Evolutionary conservation across 1,140 invertebrate species (phyloP).

Genomic region (Zelostemma sp.): DNA sequence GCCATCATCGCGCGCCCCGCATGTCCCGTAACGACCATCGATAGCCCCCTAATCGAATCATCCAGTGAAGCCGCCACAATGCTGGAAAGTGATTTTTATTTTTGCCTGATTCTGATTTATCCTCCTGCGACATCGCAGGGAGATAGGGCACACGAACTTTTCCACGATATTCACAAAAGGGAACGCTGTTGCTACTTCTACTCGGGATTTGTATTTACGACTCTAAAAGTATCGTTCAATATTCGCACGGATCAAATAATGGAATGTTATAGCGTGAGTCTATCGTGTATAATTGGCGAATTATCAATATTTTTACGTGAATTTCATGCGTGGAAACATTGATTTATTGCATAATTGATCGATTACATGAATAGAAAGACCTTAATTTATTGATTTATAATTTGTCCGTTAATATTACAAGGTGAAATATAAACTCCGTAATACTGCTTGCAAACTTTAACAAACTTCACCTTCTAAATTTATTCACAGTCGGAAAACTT

Average conservation of each 20-base stretch:
- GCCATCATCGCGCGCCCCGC: conserved; percentile 45
- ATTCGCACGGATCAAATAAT: neutral
- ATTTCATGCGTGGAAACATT: no score
- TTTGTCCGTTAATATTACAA: no score
- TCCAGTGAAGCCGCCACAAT: conserved; percentile 55
- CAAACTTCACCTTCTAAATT: no score
- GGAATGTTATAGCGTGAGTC: no score
- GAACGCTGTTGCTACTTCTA: conserved; percentile 3
- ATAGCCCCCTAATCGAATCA: conserved; percentile 68
- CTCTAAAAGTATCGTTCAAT: neutral
- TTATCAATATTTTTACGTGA: no score
- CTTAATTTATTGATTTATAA: no score
- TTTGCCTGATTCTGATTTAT: conserved; percentile 68
- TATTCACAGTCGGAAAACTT: no score
- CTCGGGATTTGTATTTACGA: neutral
- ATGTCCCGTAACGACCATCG: conserved; percentile 65
- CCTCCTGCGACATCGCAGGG: conserved; percentile 24
- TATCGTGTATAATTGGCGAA: no score
- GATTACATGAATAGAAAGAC: no score
- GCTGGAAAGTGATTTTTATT: conserved; percentile 70
- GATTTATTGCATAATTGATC: no score
- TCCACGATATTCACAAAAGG: conserved; percentile 32
- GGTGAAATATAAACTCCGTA: no score
- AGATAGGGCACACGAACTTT: conserved; percentile 23
- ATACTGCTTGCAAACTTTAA: no score